These are phyloP conservation scores for Lasioglossum calceatum DNA, from an alignment of 2,888 invertebrate species.

Conservation along the genomic window DNA sequence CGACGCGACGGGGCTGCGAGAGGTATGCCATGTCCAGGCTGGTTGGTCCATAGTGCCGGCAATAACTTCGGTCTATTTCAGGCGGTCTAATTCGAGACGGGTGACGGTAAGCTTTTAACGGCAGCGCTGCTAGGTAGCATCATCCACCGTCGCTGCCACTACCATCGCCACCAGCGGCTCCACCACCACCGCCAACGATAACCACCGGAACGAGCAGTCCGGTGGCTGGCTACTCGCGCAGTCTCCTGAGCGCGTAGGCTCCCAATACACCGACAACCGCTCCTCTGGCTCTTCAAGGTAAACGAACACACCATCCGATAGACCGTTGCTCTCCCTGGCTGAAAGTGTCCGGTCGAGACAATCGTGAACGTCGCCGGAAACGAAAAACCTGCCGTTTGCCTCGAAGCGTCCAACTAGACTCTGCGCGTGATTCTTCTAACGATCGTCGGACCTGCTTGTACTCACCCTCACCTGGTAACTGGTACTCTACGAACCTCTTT, in stretches of 20 bases:
- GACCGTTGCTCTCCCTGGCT: background rate
- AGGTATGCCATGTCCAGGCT: slow-evolving; percentile 64
- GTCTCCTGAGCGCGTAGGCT: slow-evolving; percentile 79
- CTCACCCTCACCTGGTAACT: background rate
- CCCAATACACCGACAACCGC: slow-evolving; percentile 74
- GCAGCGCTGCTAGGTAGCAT: slow-evolving; percentile 62
- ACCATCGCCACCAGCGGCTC: slow-evolving; percentile 51
- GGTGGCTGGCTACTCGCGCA: slow-evolving; percentile 74
- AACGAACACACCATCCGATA: slow-evolving; percentile 19
- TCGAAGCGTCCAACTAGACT: background rate
- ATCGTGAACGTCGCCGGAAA: background rate
- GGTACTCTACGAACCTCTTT: background rate
- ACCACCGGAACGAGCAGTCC: slow-evolving; percentile 67
- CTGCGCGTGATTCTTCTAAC: background rate
- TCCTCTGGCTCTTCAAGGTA: slow-evolving; percentile 80
- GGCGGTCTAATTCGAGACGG: slow-evolving; percentile 81
- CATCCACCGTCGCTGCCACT: slow-evolving; percentile 58
- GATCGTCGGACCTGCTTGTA: background rate
- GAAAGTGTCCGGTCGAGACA: background rate
- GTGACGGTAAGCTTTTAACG: slow-evolving; percentile 83
- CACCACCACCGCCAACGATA: slow-evolving; percentile 58
- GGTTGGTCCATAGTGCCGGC: slow-evolving; percentile 65
- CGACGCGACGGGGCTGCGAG: slow-evolving; percentile 21
- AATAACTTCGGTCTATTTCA: slow-evolving; percentile 79
- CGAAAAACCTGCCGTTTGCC: background rate